Evolutionary conservation across 2,113 vertebrate species (phyloP), one percentile per base, ranked within the genome.

Genomic region (Anser cygnoides): DNA sequence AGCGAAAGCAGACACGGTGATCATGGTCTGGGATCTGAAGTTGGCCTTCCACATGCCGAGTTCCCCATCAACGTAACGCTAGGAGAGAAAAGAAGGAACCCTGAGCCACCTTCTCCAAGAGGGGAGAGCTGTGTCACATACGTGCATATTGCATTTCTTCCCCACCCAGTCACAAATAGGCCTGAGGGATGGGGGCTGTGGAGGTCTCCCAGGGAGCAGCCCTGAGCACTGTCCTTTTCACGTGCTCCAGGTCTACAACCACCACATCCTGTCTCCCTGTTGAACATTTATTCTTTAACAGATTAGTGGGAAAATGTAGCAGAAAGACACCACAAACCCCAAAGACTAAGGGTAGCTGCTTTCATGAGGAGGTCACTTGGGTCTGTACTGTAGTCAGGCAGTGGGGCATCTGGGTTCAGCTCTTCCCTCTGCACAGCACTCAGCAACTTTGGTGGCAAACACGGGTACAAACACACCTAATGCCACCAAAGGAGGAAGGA

Each of bases 11-110:
- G 96, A 98, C 58, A 99, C 84, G 0, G 98, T 98, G 92, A 99
- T 89, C 2, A 93, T 98, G 37, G 4, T 63, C 8, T 9, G 70
- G 66, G 80, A 65, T 11, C 91, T n/a, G 1, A 92, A 58, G 13
- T 79, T 11, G 3, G 97, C 97, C 61, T 80, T 93, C 86, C 98
- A 98, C 88, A 97, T 95, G 44, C 87, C 96, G 10, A 98, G 94
- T 21, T 98, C 98, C 5, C 98, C 98, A 13, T 99, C 98, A 29
- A 98, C 0, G 9, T 98, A 99, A 50, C 92, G 77, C 98, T 99
- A 77, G 29, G 25, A 80, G 39, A 44, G 50, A 54, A 2, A 43
- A 33, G 10, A 50, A 77, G 20, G 9, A 73, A 18, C 35, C 26
- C 33, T 92, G n/a, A 93, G 83, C 15, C 35, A 12, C 75, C 49